Percentiles rank a stretch among this genome's conserved stretches.
phyloP scores from a whole-genome alignment of 2,888 invertebrate genomes.

The Fragum fragum region DNA sequence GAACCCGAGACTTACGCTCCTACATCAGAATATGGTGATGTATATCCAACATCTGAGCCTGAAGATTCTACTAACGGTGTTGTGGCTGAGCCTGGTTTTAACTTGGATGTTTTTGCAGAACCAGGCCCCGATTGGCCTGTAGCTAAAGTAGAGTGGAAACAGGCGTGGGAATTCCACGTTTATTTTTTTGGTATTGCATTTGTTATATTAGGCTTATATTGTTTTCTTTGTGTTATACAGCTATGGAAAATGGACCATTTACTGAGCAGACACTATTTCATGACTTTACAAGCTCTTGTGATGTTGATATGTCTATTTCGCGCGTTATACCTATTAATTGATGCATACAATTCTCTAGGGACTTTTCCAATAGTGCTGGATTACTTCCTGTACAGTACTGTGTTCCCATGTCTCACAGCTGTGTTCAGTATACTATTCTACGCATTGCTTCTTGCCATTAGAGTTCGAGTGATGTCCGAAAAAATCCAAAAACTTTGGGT shows the following conservation, averaged over 20 bases:
- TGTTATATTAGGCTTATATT: conserved; percentile 93
- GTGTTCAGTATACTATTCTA: conserved; percentile 95
- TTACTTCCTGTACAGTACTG: conserved; percentile 94
- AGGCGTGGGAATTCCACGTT: conserved; percentile 97
- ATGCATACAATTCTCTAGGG: conserved; percentile 95
- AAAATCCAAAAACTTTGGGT: conserved; percentile 92
- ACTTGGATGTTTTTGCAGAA: conserved; percentile 74
- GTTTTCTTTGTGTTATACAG: conserved; percentile 94
- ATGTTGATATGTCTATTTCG: conserved; percentile 92
- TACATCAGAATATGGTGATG: too few species aligned
- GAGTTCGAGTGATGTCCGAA: conserved; percentile 85
- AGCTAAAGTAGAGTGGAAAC: conserved; percentile 87
- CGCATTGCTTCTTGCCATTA: conserved; percentile 94
- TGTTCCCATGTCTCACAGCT: conserved; percentile 95
- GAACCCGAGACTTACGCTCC: conserved; percentile 28
- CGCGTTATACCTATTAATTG: conserved; percentile 95
- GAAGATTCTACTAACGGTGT: conserved; percentile 24
- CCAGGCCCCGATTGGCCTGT: conserved; percentile 83
- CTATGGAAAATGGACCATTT: conserved; percentile 95
- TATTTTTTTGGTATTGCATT: conserved; percentile 95
- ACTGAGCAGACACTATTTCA: conserved; percentile 95
- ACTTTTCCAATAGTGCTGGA: conserved; percentile 93
- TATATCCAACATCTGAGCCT: conserved; percentile 43
- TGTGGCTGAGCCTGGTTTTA: conserved; percentile 59
- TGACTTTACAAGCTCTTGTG: conserved; percentile 94